A percentile compares a stretch with the other conserved stretches of the same genome.
phyloP scores from a whole-genome alignment of 2,797 vertebrate genomes.

The Caiman crocodilus region DNA sequence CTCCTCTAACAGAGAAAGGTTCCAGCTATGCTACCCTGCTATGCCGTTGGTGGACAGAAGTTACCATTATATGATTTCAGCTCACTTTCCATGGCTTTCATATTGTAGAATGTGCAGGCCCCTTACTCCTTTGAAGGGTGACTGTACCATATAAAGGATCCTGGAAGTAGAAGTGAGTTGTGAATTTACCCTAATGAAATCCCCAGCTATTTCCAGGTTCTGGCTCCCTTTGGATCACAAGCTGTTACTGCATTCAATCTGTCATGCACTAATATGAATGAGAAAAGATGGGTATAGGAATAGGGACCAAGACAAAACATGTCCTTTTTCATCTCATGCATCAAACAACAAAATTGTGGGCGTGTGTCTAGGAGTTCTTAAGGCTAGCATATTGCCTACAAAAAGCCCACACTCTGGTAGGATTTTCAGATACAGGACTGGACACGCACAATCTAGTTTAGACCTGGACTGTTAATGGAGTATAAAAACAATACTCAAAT shows the following conservation, averaged over 20 bases:
- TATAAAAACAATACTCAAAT: not conserved
- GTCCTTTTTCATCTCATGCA: slow-evolving; percentile 25
- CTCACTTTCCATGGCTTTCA: not conserved
- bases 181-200: not conserved
- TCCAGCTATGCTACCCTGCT: not conserved
- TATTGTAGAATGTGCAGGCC: accelerated
- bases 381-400: not conserved
- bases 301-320: not conserved
- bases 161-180: not conserved
- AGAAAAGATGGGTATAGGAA: not conserved
- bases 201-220: accelerated
- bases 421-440: not conserved
- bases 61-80: accelerated
- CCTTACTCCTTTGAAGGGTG: not conserved
- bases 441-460: not conserved
- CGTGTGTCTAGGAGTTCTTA: not conserved
- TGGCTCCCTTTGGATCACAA: not conserved
- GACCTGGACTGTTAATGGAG: not conserved
- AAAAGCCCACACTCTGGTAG: not conserved
- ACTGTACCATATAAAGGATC: not conserved
- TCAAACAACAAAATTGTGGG: slow-evolving; percentile 6
- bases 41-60: accelerated
- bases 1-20: not conserved
- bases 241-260: too few relatives aligned
- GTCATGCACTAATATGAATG: not conserved